Base-by-base conservation (phyloP, 53 echinoderm and acorn worm species). In the Crossaster papposus region DNA sequence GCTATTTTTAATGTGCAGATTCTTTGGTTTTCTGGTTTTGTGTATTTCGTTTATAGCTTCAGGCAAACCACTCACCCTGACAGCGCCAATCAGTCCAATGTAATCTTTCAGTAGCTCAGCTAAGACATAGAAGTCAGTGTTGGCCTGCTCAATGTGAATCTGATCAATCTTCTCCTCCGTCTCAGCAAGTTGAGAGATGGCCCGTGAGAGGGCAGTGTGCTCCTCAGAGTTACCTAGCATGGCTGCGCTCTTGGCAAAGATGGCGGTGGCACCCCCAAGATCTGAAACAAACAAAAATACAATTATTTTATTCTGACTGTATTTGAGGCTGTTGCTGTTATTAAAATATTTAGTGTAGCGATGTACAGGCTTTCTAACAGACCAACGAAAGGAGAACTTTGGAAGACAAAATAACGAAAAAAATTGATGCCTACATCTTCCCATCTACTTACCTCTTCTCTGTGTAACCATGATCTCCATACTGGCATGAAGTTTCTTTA, bases 211-310 rank as follows among this genome's bases (percentile, higher is more conserved):
- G 78, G 95, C 99, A 30, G 99, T 99, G 81, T 99, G 99, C 83
- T 99, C 99, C 78, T 99, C 99, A 18, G 99, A 93, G 83, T 99
- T 99, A 36, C 99, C 99, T 37, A 99, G 89, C 94, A 95, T 99
- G 23, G 99, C 99, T 26, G 95, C 89, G 82, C 99, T 99, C 90
- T 99, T 99, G 30, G 99, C 99, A 78, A 99, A 99, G 63, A 86
- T 77, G 64, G 93, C 94, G 8, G 99, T 99, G 52, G 96, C 93
- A 83, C 90, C 88, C 72, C 93, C 93, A 37, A 99, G 92, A 68
- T 99, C 99, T 99, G 71, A 80, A 31, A 62, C 51, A 80, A 31
- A 62, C 51, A 37, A 53, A 37, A 70, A 76, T 24, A 54, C 26
- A 78, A 65, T 28, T n/a, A 68, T n/a, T 68, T 68, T 28, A 62